Conservation (phyloP, 2,113 vertebrate species). For the Sardina pilchardus region DNA sequence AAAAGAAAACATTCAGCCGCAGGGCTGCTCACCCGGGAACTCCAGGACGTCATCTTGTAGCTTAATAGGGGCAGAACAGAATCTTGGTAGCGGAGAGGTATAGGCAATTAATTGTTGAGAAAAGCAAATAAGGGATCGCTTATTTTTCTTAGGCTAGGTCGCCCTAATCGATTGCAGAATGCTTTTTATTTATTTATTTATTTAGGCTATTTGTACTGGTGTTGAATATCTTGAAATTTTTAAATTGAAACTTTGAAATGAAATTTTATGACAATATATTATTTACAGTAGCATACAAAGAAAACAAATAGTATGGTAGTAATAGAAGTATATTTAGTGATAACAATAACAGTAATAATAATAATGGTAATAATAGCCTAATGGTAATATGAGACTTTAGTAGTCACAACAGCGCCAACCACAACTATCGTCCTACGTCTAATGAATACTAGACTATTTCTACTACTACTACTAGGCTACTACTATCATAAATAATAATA, state of each 20-base stretch:
- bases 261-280: background rate
- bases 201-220: too few relatives aligned
- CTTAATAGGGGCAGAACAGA: background rate
- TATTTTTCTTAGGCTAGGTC: background rate
- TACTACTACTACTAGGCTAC: too few relatives aligned
- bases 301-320: conserved; percentile 12
- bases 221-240: background rate
- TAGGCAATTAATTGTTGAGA: background rate
- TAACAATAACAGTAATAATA: background rate
- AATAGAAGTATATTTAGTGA: background rate
- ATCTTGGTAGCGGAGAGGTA: background rate
- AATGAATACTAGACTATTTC: too few relatives aligned
- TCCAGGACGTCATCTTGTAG: conserved; percentile 43
- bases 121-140: background rate
- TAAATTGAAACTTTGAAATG: too few relatives aligned
- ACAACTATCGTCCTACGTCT: too few relatives aligned
- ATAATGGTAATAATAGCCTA: too few relatives aligned
- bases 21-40: conserved; percentile 30
- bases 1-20: conserved; percentile 26
- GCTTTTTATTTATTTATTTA: background rate
- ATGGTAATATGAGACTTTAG: too few relatives aligned
- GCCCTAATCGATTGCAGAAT: background rate
- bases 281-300: background rate
- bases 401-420: too few relatives aligned
- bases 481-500: too few relatives aligned